Base-by-base conservation (phyloP, 2,113 vertebrate genomes). In the Amphiprion ocellaris region DNA sequence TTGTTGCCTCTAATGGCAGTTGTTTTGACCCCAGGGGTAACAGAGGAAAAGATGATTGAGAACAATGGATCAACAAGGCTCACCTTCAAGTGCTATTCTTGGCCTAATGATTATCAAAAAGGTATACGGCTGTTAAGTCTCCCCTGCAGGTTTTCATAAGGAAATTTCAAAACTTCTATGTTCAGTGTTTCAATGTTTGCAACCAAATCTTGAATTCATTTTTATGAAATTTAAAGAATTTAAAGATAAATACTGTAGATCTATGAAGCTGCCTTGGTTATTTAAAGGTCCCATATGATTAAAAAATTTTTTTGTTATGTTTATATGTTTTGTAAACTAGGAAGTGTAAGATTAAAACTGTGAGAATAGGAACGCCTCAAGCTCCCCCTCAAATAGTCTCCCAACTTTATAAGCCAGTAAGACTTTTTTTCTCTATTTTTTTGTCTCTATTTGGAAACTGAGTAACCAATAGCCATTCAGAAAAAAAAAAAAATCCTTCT, bases 21-120 rank as follows among this genome's bases (percentile, higher is more conserved):
- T 62, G 37, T 23, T 61, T 69, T 37, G 17, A 77, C 74, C 58
- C 61, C 62, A 33, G 33, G 53, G 59, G 62, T 73, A 71, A 49
- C 17, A 60, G 50, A 73, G 30, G 41, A 49, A 60, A 68, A 37
- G 49, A 76, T 66, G 75, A 87, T 69, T 72, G 81, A 73, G 60
- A 78, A 69, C 82, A 73, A 83, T 46, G 14, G 68, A 86, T 83
- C 4, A 11, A 26, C 58, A 10, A n/a, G 19, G 39, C 59, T 79
- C 61, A 61, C 60, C 55, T 77, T 77, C 65, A 66, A 46, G 8
- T 61, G 50, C 21, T 69, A 12, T 74, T 74, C 30, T 60, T 8
- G 37, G 72, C 44, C 50, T 79, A 74, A 77, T 83, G 73, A 85
- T 83, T 74, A 58, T 52, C 53, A 81, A 77, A 81, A 77, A 79